Percentiles rank a stretch among this genome's conserved stretches.
phyloP scores from a whole-genome alignment of 2,888 invertebrate species.

The Dexiosoma caninum region DNA sequence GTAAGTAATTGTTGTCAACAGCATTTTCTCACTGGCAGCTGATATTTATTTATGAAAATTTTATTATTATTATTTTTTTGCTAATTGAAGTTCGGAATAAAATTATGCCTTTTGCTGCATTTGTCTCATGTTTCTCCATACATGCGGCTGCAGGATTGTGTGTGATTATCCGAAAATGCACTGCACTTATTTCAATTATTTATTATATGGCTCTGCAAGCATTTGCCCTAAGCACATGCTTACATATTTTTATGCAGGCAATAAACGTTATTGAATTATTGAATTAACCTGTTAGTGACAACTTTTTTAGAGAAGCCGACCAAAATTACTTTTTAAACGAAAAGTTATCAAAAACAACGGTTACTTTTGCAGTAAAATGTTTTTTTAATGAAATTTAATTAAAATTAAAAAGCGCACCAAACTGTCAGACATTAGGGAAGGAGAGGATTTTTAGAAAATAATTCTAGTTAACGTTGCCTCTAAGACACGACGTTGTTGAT shows the following conservation, averaged over 20 bases:
- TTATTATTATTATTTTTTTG: too few species aligned
- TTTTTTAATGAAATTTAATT: too few species aligned
- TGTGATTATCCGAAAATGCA: not conserved
- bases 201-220: conserved; percentile 3
- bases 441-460: too few species aligned
- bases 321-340: too few species aligned
- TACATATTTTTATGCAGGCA: conserved; percentile 10
- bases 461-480: too few species aligned
- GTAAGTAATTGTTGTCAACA: too few species aligned
- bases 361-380: too few species aligned
- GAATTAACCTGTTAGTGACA: not conserved
- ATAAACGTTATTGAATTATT: not conserved
- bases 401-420: too few species aligned
- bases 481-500: too few species aligned
- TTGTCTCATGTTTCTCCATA: not conserved
- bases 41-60: not conserved
- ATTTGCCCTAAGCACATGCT: not conserved
- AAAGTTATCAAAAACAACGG: too few species aligned
- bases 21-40: not conserved
- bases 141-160: not conserved
- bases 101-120: conserved; percentile 16
- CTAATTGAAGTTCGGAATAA: conserved; percentile 24
- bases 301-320: too few species aligned
- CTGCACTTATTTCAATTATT: conserved; percentile 20
- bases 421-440: too few species aligned